Evolutionary conservation across 2,113 vertebrate species (phyloP).

Genomic region (Marmota monax): DNA sequence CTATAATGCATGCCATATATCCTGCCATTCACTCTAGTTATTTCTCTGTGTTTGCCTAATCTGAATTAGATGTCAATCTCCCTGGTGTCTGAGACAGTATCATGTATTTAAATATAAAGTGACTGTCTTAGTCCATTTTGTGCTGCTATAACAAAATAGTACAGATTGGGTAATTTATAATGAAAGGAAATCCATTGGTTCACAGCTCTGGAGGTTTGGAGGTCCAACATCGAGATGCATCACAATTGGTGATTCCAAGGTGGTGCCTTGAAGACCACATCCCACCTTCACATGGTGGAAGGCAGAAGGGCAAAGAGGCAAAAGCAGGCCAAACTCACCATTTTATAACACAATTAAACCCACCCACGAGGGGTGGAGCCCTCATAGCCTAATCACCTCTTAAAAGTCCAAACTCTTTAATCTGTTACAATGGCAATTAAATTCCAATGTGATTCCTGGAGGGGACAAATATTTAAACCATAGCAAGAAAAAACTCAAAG

Average conservation of each 20-base stretch:
- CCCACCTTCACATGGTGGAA: too few relatives aligned
- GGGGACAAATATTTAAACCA: not conserved
- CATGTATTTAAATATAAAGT: conserved; percentile 39
- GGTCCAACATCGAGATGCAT: not conserved
- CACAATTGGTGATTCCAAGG: not conserved
- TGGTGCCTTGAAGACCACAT: not conserved
- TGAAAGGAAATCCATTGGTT: not conserved
- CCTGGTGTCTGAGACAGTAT: not conserved
- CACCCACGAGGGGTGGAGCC: accelerated
- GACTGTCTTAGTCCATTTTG: not conserved
- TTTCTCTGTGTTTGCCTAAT: not conserved
- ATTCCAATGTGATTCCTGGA: not conserved
- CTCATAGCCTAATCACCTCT: not conserved
- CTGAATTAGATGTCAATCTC: conserved; percentile 33
- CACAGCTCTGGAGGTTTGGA: not conserved
- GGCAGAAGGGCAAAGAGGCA: not conserved
- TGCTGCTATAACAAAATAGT: not conserved
- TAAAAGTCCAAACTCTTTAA: not conserved
- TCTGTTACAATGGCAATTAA: not conserved
- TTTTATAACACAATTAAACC: not conserved
- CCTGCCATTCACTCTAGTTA: not conserved
- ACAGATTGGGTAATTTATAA: not conserved
- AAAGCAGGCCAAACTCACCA: too few relatives aligned
- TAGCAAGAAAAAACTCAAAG: not conserved
- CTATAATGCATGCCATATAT: not conserved